These are phyloP conservation scores for Sturnira hondurensis DNA, from an alignment of 2,113 vertebrate species.

Conservation along the genomic window DNA sequence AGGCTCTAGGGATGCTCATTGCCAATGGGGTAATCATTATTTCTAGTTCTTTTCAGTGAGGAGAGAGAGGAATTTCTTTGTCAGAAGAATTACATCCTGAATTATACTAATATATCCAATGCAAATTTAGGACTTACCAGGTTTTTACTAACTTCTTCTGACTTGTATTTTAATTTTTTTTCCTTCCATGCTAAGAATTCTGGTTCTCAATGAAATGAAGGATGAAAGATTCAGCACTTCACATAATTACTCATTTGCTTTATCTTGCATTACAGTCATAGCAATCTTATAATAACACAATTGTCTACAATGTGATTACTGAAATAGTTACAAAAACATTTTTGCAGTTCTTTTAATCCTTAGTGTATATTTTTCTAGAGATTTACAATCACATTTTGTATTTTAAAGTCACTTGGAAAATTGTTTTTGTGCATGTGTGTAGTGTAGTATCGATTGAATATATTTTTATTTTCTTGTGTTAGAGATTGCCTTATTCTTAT, in stretches of 20 bases:
- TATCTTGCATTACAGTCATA: neutral
- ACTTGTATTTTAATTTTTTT: neutral
- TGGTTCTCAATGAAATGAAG: neutral
- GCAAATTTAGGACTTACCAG: neutral
- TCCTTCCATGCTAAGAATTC: neutral
- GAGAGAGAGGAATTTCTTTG: neutral
- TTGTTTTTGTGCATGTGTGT: neutral
- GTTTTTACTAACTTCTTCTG: neutral
- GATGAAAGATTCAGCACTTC: neutral
- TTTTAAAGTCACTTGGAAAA: neutral
- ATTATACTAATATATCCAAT: neutral
- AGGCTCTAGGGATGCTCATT: neutral
- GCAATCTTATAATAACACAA: neutral
- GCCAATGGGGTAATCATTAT: neutral
- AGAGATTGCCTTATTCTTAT: neutral
- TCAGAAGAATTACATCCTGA: neutral
- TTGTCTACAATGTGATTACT: neutral
- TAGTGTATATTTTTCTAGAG: neutral
- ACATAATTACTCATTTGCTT: neutral
- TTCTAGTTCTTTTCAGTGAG: neutral
- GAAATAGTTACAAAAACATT: neutral
- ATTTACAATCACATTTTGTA: neutral
- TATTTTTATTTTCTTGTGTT: neutral
- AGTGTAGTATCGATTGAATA: neutral
- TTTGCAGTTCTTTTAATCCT: neutral